A percentile compares a stretch with the other conserved stretches of the same genome.
phyloP scores from a whole-genome alignment of 2,113 vertebrate species.

The Castor canadensis region DNA sequence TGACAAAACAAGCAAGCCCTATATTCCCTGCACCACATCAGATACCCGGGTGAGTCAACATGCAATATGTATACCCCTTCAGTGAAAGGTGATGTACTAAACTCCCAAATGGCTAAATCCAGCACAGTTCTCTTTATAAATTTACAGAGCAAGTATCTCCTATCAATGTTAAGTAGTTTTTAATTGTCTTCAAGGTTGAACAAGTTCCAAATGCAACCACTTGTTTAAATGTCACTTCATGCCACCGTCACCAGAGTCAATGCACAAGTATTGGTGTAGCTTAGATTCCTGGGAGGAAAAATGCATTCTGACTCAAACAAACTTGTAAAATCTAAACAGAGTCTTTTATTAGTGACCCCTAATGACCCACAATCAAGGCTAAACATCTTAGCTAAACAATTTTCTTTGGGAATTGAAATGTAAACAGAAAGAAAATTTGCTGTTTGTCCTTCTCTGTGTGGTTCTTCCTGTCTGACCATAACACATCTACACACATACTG shows the following conservation, averaged over 20 bases:
- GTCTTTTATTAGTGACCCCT: constrained; percentile 73
- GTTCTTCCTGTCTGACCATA: background rate
- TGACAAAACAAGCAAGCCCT: background rate
- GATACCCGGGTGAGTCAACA: background rate
- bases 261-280: background rate
- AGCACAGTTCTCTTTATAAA: background rate
- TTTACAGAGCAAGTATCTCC: background rate
- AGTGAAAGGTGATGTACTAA: background rate
- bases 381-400: constrained; percentile 75
- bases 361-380: constrained; percentile 69
- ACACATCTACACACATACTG: background rate
- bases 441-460: constrained; percentile 48
- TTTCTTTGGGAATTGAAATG: constrained; percentile 74
- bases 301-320: constrained; percentile 60
- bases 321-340: constrained; percentile 76
- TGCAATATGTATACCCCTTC: background rate
- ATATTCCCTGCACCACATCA: background rate
- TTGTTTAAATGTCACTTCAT: constrained; percentile 23
- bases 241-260: background rate
- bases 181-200: background rate
- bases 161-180: background rate
- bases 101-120: background rate
- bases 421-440: constrained; percentile 65
- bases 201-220: constrained; percentile 1
- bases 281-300: background rate